Evolutionary conservation across 1,140 invertebrate species (phyloP), one percentile per base, ranked within the genome.

Genomic region (Adelges cooleyi): DNA sequence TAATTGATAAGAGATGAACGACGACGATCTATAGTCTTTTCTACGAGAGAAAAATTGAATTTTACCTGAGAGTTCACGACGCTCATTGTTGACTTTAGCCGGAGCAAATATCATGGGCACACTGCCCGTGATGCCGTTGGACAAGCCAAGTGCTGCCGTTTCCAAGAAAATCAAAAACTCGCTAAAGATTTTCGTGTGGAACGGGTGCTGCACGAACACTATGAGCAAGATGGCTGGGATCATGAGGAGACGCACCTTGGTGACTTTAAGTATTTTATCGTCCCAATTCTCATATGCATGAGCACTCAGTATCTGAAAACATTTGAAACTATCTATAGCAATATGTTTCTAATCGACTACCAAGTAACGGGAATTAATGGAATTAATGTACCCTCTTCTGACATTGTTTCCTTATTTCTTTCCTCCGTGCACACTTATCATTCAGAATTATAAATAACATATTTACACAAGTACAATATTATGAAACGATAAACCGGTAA

Each of bases 91-190:
- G 2, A 94, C 89, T 73, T 87, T 84, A 33, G 82, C 83, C 6
- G 90, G 89, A 1, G 90, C 90, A 67, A 90, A 80, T 53, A 94
- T 91, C 89, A 94, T 94, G 1, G 91, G 91, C 10, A 93, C 81
- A 67, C 89, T 91, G 1, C 92, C 91, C 65, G 93, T 82, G 17
- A 93, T 78, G 1, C 91, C 92, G 71, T 94, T 94, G 52, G 84
- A 86, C 1, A 92, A 76, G 15, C 92, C 92, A 42, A 95, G 76
- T 0, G 89, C 71, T 5, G 87, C 76, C 2, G 56, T 62, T 18
- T 33, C 40, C 3, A 88, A 86, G 54, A 87, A 82, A 44, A 86
- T 68, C 13, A 62, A 18, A 25, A 62, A 46, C 23, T 62, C 56
- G 18, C 56, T 62, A 6, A 62, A 20, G 40, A 62, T 62, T 29